A percentile compares a stretch with the other conserved stretches of the same genome.
phyloP scores from a whole-genome alignment of 2,797 vertebrate species.

The Macropodus opercularis region DNA sequence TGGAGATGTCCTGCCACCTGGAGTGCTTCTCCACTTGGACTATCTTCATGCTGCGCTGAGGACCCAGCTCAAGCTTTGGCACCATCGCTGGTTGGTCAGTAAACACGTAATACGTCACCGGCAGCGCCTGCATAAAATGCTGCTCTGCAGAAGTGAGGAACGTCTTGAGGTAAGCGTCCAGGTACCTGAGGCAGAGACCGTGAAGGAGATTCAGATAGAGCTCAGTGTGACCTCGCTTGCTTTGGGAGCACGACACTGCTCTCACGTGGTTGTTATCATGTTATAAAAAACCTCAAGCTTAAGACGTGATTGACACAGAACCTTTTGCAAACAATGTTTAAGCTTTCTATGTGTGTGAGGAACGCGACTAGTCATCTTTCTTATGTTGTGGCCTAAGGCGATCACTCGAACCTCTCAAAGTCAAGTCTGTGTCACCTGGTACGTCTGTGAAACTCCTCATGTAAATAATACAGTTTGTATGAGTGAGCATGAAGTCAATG shows the following conservation, averaged over 20 bases:
- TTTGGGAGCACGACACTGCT: too few relatives aligned
- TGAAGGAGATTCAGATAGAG: not conserved
- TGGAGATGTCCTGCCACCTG: slow-evolving; percentile 60
- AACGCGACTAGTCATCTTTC: too few relatives aligned
- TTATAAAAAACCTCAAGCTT: too few relatives aligned
- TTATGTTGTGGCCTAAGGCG: too few relatives aligned
- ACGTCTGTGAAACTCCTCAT: not conserved
- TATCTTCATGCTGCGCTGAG: slow-evolving; percentile 20
- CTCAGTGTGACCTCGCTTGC: not conserved
- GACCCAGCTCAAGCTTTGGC: not conserved
- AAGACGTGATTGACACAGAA: too few relatives aligned
- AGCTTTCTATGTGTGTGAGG: too few relatives aligned
- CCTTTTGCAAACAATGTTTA: too few relatives aligned
- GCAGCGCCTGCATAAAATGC: slow-evolving; percentile 53
- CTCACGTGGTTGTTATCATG: too few relatives aligned
- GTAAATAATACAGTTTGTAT: too few relatives aligned
- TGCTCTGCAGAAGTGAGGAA: slow-evolving; percentile 50
- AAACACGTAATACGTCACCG: slow-evolving; percentile 50
- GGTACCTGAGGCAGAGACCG: slow-evolving; percentile 30
- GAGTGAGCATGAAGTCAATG: too few relatives aligned
- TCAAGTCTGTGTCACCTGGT: too few relatives aligned
- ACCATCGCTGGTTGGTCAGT: slow-evolving; percentile 41
- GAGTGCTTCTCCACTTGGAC: slow-evolving; percentile 29
- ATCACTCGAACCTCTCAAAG: too few relatives aligned
- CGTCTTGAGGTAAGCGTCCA: slow-evolving; percentile 48